These are phyloP conservation scores for Cosmorhoe ocellata DNA, from an alignment of 2,888 invertebrate species.

Conservation along the genomic window DNA sequence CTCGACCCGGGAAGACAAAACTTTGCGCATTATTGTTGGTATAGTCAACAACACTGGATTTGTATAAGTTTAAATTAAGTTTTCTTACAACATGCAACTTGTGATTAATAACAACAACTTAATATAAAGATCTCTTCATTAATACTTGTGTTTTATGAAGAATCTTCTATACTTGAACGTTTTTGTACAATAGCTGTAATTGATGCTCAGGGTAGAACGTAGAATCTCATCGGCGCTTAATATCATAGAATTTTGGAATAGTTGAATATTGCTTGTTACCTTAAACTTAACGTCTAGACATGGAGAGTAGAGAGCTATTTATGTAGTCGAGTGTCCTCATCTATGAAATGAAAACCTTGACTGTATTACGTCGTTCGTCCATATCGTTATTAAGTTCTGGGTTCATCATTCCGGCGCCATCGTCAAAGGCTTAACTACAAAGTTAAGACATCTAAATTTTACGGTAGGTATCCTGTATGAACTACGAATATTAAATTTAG, in stretches of 20 bases:
- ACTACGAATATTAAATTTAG: slow-evolving; percentile 12
- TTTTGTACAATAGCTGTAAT: too few relatives aligned
- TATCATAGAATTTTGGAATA: too few relatives aligned
- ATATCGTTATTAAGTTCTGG: slow-evolving; percentile 44
- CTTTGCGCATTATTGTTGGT: slow-evolving; percentile 47
- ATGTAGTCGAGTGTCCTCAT: slow-evolving; percentile 35
- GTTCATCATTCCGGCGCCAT: slow-evolving; percentile 39
- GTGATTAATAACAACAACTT: too few relatives aligned
- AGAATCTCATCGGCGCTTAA: too few relatives aligned
- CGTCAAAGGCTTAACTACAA: slow-evolving; percentile 38
- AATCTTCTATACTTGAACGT: too few relatives aligned
- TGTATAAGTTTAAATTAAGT: slow-evolving; percentile 27
- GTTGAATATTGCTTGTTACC: too few relatives aligned
- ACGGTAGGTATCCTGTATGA: slow-evolving; percentile 20
- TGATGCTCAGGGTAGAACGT: too few relatives aligned
- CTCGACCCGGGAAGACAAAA: slow-evolving; percentile 47
- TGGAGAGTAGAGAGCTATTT: too few relatives aligned
- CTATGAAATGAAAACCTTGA: slow-evolving; percentile 30
- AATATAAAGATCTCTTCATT: too few relatives aligned
- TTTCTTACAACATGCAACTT: not conserved
- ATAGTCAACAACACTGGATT: slow-evolving; percentile 41
- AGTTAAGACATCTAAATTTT: slow-evolving; percentile 23
- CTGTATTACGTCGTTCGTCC: slow-evolving; percentile 33
- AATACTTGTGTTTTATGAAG: too few relatives aligned
- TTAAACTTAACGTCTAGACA: too few relatives aligned